Evolutionary conservation across 1,140 invertebrate genomes (phyloP).

Genomic region (Scylla paramamosain): DNA sequence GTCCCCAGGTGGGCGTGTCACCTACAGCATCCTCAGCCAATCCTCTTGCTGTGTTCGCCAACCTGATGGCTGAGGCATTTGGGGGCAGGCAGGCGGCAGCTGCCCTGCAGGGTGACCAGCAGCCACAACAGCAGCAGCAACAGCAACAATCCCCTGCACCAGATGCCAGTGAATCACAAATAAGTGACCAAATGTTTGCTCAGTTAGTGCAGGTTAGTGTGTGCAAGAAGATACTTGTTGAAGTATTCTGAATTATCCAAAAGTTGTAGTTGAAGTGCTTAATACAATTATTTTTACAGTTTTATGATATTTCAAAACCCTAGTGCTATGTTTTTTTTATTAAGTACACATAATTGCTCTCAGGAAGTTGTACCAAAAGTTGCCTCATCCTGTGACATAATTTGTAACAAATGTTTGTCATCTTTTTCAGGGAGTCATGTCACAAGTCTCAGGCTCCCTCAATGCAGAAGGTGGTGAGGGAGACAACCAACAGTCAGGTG

Average conservation of each 20-base stretch:
- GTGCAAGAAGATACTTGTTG: neutral
- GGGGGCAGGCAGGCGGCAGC: constrained; percentile 39
- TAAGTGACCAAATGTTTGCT: constrained; percentile 74
- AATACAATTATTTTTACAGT: too few species aligned
- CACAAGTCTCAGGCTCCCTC: constrained; percentile 64
- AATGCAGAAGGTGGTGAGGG: constrained; percentile 43
- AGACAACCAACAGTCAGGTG: constrained; percentile 48
- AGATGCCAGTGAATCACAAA: constrained; percentile 63
- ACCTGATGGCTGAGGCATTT: constrained; percentile 68
- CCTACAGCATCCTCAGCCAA: constrained; percentile 66
- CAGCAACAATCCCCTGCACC: constrained; percentile 44
- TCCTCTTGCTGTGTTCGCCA: constrained; percentile 65
- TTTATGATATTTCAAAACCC: too few species aligned
- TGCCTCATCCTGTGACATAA: too few species aligned
- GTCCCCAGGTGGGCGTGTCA: constrained; percentile 64
- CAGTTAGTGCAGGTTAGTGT: constrained; percentile 67
- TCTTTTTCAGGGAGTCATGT: constrained; percentile 62
- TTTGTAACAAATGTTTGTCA: neutral
- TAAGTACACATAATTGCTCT: too few species aligned
- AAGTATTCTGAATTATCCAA: too few species aligned
- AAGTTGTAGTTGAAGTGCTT: too few species aligned
- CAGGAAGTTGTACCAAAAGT: too few species aligned
- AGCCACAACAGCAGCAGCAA: constrained; percentile 41
- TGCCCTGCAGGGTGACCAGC: neutral
- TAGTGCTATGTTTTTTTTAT: too few species aligned